These are phyloP conservation scores for Agrochola lychnidis DNA, from an alignment of 2,888 invertebrate genomes.

Conservation along the genomic window DNA sequence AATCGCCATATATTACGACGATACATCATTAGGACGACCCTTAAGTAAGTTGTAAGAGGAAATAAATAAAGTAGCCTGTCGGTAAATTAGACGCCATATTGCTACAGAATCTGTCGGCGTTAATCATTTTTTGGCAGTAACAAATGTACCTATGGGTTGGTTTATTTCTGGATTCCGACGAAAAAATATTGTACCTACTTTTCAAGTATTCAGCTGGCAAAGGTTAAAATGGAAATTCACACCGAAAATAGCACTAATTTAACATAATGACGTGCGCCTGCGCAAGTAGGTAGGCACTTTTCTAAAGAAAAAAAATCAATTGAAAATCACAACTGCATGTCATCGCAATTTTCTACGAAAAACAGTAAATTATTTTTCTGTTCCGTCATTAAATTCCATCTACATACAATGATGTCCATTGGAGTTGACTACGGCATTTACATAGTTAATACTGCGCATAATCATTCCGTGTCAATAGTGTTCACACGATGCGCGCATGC, in stretches of 20 bases:
- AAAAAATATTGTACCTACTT: not conserved
- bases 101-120: conserved; percentile 61
- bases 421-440: conserved; percentile 40
- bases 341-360: conserved; percentile 25
- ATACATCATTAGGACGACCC: conserved; percentile 80
- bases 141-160: conserved; percentile 21
- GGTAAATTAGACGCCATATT: conserved; percentile 70
- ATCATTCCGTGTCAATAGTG: conserved; percentile 70
- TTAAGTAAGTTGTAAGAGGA: conserved; percentile 72
- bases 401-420: conserved; percentile 54
- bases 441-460: conserved; percentile 63
- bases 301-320: conserved; percentile 12
- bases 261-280: not conserved
- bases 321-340: conserved; percentile 2
- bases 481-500: conserved; percentile 68
- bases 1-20: conserved; percentile 81
- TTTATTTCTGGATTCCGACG: conserved; percentile 3
- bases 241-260: conserved; percentile 1
- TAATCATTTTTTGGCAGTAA: conserved; percentile 71
- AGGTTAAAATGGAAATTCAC: not conserved
- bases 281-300: not conserved
- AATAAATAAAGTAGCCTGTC: conserved; percentile 73
- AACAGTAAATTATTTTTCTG: conserved; percentile 9
- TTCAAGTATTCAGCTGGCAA: not conserved
- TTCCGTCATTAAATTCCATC: conserved; percentile 40